Base-by-base conservation (phyloP, 1,140 invertebrate species). In the Zaprionus inermis region DNA sequence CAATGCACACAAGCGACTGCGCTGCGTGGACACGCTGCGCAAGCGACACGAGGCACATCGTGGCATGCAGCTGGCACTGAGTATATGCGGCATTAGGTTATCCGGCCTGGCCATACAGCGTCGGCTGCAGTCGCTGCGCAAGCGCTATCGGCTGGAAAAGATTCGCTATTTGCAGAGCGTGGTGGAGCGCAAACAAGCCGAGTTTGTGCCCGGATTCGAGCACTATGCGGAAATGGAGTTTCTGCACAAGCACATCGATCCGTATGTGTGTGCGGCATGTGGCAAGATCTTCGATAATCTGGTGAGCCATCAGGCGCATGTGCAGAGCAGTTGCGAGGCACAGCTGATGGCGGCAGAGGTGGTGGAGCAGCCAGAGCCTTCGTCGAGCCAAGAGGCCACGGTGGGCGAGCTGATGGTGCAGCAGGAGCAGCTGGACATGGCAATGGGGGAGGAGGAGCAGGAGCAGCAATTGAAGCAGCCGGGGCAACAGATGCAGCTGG, bases 201-300 rank as follows among this genome's bases (percentile, higher is more conserved):
- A 81, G 2, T 91, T 90, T 16, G 70, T 75, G 5, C 66, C 76
- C 4, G 49, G 30, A 0, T 91, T 91, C 12, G 78, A 88, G 38
- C 86, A 84, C 52, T 91, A 88, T 51, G 59, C 54, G 0, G 78
- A 81, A 16, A 88, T 91, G 80, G 76, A 88, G 32, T 91, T 91
- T 6, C 73, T 91, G 5, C 76, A 90, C 57, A 84, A 91, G 36
- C 90, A 91, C 18, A 91, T 91, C 12, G 85, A 90, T 66, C 90
- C 90, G 0, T 88, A 90, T 61, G 78, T 91, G 5, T 91, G 90
- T 32, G 80, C 81, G 0, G 73, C 72, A 6, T 91, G 90, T 34
- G 80, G 78, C 22, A 78, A 84, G 49, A 91, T 91, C 64, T 91
- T 91, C 44, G 88, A 88, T 58, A 91, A 85, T 52, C 68, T 91